Conservation (phyloP, 2,888 invertebrate species). For the Crocallis elinguaria region DNA sequence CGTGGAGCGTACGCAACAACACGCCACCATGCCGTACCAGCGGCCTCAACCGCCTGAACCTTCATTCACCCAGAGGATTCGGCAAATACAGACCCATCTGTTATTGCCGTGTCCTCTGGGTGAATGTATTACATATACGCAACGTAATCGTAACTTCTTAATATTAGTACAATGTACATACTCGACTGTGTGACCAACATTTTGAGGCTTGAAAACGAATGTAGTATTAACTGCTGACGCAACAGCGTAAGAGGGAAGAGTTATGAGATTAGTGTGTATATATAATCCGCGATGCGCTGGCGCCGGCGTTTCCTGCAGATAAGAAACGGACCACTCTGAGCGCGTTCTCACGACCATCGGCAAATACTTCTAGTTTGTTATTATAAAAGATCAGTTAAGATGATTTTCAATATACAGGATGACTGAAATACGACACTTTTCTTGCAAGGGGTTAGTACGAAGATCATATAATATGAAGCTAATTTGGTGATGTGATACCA, state of each 20-base stretch:
- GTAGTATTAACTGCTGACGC: constrained; percentile 19
- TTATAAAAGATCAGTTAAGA: neutral
- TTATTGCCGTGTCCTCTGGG: too few species aligned
- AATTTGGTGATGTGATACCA: too few species aligned
- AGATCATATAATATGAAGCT: too few species aligned
- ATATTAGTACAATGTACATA: constrained; percentile 8
- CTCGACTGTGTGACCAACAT: constrained; percentile 24
- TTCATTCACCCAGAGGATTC: constrained; percentile 68
- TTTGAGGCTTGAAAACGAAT: constrained; percentile 9
- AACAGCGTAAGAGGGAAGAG: constrained; percentile 60
- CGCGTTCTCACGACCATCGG: constrained; percentile 54
- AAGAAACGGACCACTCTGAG: constrained; percentile 62
- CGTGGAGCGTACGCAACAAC: constrained; percentile 74
- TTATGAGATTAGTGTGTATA: constrained; percentile 57
- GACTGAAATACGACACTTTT: too few species aligned
- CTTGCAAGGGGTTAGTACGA: too few species aligned
- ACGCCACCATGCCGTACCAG: constrained; percentile 50
- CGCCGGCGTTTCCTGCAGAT: constrained; percentile 79
- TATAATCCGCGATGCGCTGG: constrained; percentile 66
- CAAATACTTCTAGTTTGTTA: constrained; percentile 25
- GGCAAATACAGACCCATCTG: constrained; percentile 50
- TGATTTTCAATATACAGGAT: constrained; percentile 13
- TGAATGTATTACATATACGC: constrained; percentile 39
- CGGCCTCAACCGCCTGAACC: constrained; percentile 48
- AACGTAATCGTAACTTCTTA: constrained; percentile 27